Conservation (phyloP, 1,140 invertebrate species). For the Calephelis virginiensis region DNA sequence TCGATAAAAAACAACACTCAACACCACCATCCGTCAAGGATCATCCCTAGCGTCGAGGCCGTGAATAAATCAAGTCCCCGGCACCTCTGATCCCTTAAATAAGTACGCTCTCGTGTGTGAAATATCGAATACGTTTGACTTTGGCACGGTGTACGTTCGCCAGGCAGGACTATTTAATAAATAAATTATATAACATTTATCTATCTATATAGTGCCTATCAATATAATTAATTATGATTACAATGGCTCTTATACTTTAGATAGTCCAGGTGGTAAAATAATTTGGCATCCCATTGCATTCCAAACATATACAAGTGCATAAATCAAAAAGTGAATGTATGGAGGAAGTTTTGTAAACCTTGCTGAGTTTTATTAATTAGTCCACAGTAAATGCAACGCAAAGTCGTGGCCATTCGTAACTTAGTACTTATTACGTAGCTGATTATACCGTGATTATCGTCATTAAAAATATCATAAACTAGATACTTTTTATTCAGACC, state of each 20-base stretch:
- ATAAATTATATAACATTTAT: not conserved
- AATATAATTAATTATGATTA: not conserved
- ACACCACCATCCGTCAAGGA: conserved; percentile 18
- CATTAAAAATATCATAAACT: too few relatives aligned
- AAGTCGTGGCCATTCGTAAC: too few relatives aligned
- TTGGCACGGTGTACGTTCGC: conserved; percentile 12
- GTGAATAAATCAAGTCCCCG: conserved; percentile 62
- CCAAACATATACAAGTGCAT: too few relatives aligned
- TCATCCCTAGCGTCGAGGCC: conserved; percentile 34
- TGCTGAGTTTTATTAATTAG: too few relatives aligned
- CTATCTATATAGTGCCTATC: too few relatives aligned
- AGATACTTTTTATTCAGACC: too few relatives aligned
- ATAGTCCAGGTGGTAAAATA: too few relatives aligned
- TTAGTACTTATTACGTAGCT: too few relatives aligned
- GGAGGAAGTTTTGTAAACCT: not conserved
- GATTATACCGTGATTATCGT: too few relatives aligned
- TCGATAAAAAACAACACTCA: conserved; percentile 11
- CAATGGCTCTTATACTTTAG: too few relatives aligned
- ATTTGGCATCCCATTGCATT: too few relatives aligned
- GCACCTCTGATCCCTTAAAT: conserved; percentile 70
- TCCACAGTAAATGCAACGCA: too few relatives aligned
- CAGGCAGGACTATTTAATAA: not conserved
- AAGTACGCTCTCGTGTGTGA: conserved; percentile 64
- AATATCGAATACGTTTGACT: conserved; percentile 55
- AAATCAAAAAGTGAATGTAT: not conserved